Conservation (phyloP, 2,113 vertebrate species). For the Oenanthe melanoleuca region DNA sequence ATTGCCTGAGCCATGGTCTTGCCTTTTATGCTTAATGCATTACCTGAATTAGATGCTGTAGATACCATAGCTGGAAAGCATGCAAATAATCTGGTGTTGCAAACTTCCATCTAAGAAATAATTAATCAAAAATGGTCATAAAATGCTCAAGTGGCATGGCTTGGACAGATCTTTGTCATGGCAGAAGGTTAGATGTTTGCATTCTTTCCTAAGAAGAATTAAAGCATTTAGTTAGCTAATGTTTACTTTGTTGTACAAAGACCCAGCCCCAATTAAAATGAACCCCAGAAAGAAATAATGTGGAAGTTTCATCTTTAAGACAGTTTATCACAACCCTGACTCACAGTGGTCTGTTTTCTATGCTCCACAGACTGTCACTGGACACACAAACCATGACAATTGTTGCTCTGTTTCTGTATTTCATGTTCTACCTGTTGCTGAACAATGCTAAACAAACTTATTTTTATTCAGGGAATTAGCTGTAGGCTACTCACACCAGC, state of each 20-base stretch:
- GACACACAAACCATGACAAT: neutral
- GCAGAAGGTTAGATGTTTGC: neutral
- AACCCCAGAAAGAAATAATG: neutral
- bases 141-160: neutral
- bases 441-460: neutral
- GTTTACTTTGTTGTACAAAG: neutral
- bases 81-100: neutral
- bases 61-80: conserved; percentile 23
- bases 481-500: neutral
- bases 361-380: neutral
- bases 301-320: neutral
- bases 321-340: neutral
- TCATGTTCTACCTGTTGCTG: neutral
- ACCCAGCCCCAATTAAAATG: neutral
- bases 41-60: conserved; percentile 47
- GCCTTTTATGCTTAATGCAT: conserved; percentile 36
- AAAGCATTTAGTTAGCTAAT: neutral
- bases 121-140: conserved; percentile 41
- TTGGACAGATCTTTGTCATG: conserved; percentile 32
- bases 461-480: neutral
- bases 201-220: conserved; percentile 7
- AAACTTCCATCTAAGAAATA: conserved; percentile 48
- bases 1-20: neutral
- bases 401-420: neutral
- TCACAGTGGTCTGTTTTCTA: fast-evolving